phyloP scores from a whole-genome alignment of 2,888 invertebrate species.

The Phorcus lineatus region DNA sequence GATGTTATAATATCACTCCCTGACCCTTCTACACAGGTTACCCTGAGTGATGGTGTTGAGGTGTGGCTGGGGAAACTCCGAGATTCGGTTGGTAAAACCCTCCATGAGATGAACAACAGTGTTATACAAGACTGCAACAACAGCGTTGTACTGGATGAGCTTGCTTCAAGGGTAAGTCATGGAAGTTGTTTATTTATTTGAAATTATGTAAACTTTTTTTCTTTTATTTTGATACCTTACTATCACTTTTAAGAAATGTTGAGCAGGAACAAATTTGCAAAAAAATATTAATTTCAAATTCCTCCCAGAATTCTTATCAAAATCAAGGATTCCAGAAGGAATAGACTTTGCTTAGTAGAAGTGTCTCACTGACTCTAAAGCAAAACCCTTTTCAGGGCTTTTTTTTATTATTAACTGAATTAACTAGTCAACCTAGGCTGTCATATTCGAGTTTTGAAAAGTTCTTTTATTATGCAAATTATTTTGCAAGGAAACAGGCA shows the following conservation, averaged over 20 bases:
- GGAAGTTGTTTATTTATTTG: neutral
- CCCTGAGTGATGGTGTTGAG: constrained; percentile 72
- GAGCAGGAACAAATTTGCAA: too few species aligned
- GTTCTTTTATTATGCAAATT: neutral
- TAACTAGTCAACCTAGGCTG: neutral
- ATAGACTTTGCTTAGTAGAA: too few species aligned
- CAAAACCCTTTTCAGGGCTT: neutral
- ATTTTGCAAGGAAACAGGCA: neutral
- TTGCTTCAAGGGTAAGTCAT: constrained; percentile 69
- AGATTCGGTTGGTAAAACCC: constrained; percentile 65
- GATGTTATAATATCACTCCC: neutral
- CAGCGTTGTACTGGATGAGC: constrained; percentile 71
- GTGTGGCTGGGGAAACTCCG: constrained; percentile 70
- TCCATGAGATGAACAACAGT: constrained; percentile 63
- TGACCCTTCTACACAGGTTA: constrained; percentile 55
- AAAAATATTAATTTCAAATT: too few species aligned
- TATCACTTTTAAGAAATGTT: neutral
- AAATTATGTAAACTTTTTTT: too few species aligned
- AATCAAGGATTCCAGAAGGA: too few species aligned
- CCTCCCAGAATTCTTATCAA: too few species aligned
- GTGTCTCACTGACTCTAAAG: neutral
- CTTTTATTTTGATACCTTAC: neutral
- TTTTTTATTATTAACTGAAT: neutral
- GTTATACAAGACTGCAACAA: constrained; percentile 70
- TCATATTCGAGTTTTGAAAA: neutral